These are phyloP conservation scores for Cryptotermes secundus DNA, from an alignment of 1,140 invertebrate genomes.

Conservation along the genomic window DNA sequence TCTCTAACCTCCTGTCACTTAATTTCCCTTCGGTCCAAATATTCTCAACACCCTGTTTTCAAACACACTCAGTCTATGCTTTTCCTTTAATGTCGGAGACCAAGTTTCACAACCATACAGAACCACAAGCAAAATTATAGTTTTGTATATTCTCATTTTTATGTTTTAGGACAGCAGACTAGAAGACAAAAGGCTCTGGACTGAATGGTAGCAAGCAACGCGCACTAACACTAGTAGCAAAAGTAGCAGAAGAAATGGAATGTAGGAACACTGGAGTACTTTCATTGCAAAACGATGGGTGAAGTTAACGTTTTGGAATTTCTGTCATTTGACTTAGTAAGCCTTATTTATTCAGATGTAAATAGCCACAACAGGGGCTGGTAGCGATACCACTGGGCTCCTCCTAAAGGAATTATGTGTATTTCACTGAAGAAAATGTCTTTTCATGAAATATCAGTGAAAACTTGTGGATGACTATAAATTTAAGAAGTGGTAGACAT, in stretches of 20 bases:
- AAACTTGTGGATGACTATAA: neutral
- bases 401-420: neutral
- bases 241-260: neutral
- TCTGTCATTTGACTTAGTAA: neutral
- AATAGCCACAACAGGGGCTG: neutral
- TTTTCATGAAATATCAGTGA: neutral
- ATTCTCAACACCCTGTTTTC: no score
- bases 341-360: neutral
- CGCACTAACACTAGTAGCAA: no score
- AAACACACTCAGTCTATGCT: no score
- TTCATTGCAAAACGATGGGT: neutral
- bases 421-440: neutral
- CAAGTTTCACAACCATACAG: no score
- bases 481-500: neutral
- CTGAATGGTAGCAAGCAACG: no score
- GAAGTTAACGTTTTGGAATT: neutral
- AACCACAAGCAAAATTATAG: no score
- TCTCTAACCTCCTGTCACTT: no score
- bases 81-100: no score
- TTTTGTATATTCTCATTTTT: no score
- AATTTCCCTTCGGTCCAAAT: no score
- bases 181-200: no score
- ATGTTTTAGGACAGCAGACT: no score
- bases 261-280: neutral
- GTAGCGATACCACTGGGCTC: neutral